Evolutionary conservation across 2,888 invertebrate species (phyloP).

Genomic region (Melikaiella ostensackeni): DNA sequence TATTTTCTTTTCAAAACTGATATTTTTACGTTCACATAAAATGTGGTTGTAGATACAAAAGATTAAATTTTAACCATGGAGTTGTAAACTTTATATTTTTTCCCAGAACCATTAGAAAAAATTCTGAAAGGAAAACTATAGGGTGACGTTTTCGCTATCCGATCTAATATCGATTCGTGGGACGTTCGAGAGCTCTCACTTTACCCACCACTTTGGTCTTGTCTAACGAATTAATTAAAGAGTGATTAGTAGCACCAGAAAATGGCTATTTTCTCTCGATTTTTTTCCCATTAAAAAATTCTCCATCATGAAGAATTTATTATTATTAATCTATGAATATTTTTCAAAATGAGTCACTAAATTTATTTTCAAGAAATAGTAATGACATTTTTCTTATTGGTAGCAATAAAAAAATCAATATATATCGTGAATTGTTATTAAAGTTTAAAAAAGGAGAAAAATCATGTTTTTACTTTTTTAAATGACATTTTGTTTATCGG

Average conservation of each 20-base stretch:
- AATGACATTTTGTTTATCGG: too few relatives aligned
- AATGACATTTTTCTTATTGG: too few relatives aligned
- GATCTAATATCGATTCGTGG: constrained; percentile 1
- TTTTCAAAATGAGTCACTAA: too few relatives aligned
- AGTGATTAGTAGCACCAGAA: background rate
- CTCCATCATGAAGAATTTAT: too few relatives aligned
- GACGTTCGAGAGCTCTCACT: background rate
- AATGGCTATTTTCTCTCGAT: background rate
- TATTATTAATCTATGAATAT: too few relatives aligned
- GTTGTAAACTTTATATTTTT: background rate
- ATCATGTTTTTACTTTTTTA: too few relatives aligned
- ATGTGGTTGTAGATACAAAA: background rate
- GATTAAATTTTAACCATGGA: background rate
- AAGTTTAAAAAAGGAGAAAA: too few relatives aligned
- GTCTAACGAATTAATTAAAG: background rate
- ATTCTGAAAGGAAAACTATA: background rate
- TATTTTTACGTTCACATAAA: background rate
- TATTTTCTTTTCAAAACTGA: background rate
- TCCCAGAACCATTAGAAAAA: background rate
- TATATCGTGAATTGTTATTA: too few relatives aligned
- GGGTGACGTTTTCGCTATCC: background rate
- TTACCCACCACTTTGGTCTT: constrained; percentile 2
- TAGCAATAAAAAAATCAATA: too few relatives aligned
- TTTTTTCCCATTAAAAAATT: background rate
- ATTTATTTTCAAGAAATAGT: too few relatives aligned